Evolutionary conservation across 2,888 invertebrate species (phyloP).

Genomic region (Lysandra bellargus): DNA sequence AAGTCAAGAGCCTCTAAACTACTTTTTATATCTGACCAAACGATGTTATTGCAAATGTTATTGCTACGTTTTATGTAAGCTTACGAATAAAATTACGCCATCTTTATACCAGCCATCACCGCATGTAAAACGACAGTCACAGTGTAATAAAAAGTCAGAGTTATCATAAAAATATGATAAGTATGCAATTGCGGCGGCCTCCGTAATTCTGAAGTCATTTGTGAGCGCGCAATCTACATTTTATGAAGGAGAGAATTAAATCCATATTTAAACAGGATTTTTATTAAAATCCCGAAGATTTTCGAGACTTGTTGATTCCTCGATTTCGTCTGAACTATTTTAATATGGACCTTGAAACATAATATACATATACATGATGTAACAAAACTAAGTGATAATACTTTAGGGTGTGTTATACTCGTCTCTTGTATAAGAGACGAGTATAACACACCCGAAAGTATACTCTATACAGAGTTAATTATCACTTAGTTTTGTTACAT

Average conservation of each 20-base stretch:
- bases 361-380: too few species aligned
- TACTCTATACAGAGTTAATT: too few species aligned
- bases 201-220: constrained; percentile 35
- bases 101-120: not conserved
- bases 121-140: not conserved
- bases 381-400: too few species aligned
- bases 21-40: too few species aligned
- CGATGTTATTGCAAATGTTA: not conserved
- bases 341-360: too few species aligned
- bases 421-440: too few species aligned
- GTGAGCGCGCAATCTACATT: constrained; percentile 34
- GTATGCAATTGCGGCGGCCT: constrained; percentile 22
- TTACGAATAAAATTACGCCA: not conserved
- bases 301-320: not conserved
- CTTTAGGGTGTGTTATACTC: too few species aligned
- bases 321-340: not conserved
- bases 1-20: too few species aligned
- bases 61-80: not conserved
- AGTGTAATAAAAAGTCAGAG: constrained; percentile 5
- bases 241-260: constrained; percentile 47
- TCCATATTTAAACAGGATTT: constrained; percentile 47
- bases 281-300: constrained; percentile 30
- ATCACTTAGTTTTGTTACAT: too few species aligned
- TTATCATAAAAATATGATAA: constrained; percentile 17
- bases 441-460: too few species aligned